These are phyloP conservation scores for Trileptium ribeirensis DNA, from an alignment of 2,888 invertebrate genomes.

Conservation along the genomic window DNA sequence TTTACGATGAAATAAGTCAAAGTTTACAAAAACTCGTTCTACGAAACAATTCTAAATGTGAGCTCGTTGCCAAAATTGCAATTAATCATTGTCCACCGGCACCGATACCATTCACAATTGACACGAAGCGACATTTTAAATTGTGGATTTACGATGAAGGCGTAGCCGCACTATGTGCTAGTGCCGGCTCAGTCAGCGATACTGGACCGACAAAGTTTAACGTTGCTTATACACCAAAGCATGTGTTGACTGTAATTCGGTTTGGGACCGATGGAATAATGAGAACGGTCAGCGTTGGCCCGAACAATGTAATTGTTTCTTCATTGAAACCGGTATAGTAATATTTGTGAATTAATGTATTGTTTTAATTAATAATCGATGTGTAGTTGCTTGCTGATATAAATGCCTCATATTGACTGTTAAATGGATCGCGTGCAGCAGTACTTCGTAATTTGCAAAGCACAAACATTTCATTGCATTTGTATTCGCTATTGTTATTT, in stretches of 20 bases:
- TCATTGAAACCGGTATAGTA: neutral
- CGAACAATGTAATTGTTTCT: neutral
- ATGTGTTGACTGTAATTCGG: neutral
- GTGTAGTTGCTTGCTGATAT: too few relatives aligned
- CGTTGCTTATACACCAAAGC: neutral
- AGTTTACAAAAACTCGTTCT: neutral
- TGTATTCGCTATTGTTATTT: too few relatives aligned
- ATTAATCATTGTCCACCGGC: neutral
- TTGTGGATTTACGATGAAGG: conserved; percentile 23
- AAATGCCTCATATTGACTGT: too few relatives aligned
- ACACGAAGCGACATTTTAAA: neutral
- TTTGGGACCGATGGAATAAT: neutral
- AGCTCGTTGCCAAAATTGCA: conserved; percentile 4
- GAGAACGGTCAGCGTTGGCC: conserved; percentile 4
- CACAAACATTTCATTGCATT: too few relatives aligned
- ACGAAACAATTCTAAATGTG: conserved; percentile 7
- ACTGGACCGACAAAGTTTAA: neutral
- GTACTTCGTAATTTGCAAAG: too few relatives aligned
- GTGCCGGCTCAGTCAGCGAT: neutral
- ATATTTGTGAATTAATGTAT: too few relatives aligned
- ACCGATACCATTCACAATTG: conserved; percentile 16
- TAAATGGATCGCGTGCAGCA: too few relatives aligned
- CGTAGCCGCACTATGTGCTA: neutral
- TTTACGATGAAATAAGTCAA: conserved; percentile 7
- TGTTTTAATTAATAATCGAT: too few relatives aligned